phyloP scores from a whole-genome alignment of 2,888 invertebrate genomes.

The Melieria picta region DNA sequence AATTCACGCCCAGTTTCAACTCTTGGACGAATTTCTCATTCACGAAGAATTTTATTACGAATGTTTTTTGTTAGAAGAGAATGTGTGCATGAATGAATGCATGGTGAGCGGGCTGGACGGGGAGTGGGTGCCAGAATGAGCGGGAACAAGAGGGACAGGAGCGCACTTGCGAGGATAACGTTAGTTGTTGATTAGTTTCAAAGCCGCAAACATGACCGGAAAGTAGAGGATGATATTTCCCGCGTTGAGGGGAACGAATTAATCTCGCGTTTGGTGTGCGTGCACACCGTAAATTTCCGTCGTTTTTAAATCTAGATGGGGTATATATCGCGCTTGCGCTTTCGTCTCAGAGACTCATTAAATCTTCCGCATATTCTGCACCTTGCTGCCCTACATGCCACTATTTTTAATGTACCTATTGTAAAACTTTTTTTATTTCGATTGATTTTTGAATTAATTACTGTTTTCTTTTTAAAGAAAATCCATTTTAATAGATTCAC shows the following conservation, averaged over 20 bases:
- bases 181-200: neutral
- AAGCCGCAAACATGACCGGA: neutral
- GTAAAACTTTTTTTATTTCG: neutral
- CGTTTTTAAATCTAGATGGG: neutral
- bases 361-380: no score
- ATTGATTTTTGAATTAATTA: neutral
- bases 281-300: neutral
- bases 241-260: no score
- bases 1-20: conserved; percentile 64
- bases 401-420: neutral
- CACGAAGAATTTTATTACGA: conserved; percentile 65
- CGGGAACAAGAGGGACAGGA: neutral
- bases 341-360: neutral
- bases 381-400: neutral
- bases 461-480: no score
- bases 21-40: conserved; percentile 66
- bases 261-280: neutral
- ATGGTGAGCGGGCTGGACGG: neutral
- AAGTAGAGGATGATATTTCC: no score
- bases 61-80: conserved; percentile 62
- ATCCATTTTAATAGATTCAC: neutral
- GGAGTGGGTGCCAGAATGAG: neutral
- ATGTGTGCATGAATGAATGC: neutral
- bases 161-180: neutral
- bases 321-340: neutral